Base-by-base conservation (phyloP, 2,888 invertebrate species). In the Lasius platythorax region DNA sequence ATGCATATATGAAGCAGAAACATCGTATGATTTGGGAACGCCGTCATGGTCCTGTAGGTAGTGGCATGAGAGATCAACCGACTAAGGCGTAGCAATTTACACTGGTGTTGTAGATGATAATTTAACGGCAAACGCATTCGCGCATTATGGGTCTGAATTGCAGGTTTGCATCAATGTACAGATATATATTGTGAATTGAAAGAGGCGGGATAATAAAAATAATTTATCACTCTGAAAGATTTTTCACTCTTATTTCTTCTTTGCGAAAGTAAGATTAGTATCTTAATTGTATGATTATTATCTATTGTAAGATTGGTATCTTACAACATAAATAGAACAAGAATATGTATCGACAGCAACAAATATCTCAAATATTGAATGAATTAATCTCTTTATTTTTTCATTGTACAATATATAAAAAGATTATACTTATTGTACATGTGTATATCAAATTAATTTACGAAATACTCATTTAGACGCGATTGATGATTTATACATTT, bases 11-110 rank as follows among this genome's bases (percentile, higher is more conserved):
- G 98, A 99, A 99, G 95, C 99, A 99, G 95, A 99, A 99, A 95
- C 99, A 99, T 96, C 98, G 99, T 89, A 96, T 99, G 97, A 96
- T 99, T 91, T 99, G 99, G 99, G 99, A 99, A 95, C 97, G 99
- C 94, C 97, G 99, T 87, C 97, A 99, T 92, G 98, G 98, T 9
- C 96, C 97, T 18, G 96, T 97, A 68, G 97, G 97, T 86, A 95
- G 95, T 83, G 97, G 97, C 85, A 96, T 96, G 96, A 96, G 96
- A 89, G 37, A 61, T n/a, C 72, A 87, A 84, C 64, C 33, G 18
- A 83, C 18, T 56, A 72, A 79, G 12, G 79, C 28, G 18, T 68
- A 68, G 37, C 58, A 70, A 70, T 9, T 74, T 53, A n/a, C 18
- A 40, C 15, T 1, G 15, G 11, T 12, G n/a, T 33, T 43, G 83